Conservation (phyloP, 2,797 vertebrate species). For the Taenioides sp. region DNA sequence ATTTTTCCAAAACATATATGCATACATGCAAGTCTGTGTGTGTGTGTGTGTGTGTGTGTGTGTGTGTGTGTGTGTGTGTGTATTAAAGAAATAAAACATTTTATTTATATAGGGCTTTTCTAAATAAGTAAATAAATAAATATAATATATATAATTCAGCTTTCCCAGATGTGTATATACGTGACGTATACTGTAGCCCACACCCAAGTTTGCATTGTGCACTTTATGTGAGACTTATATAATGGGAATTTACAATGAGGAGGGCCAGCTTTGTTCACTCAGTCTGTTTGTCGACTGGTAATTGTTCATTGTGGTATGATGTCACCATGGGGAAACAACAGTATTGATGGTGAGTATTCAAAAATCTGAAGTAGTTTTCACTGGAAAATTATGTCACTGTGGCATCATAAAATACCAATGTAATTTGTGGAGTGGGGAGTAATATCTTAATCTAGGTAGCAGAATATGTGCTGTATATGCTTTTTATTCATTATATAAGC, state of each 20-base stretch:
- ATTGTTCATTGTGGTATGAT: not conserved
- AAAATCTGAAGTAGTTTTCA: not conserved
- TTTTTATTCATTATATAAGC: not conserved
- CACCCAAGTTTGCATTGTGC: conserved; percentile 18
- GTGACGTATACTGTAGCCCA: not conserved
- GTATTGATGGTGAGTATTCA: too few species aligned
- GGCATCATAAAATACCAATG: not conserved
- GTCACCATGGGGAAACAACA: not conserved
- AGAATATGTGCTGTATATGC: not conserved
- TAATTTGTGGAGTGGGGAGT: not conserved
- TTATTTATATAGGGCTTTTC: too few species aligned
- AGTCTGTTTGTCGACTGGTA: conserved; percentile 17
- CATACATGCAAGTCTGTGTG: too few species aligned
- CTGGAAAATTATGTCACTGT: not conserved
- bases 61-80: too few species aligned
- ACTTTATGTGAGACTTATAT: not conserved
- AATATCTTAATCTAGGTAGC: not conserved
- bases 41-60: too few species aligned
- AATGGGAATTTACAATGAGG: conserved; percentile 37
- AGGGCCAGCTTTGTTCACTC: not conserved
- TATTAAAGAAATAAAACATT: too few species aligned
- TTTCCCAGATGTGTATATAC: not conserved
- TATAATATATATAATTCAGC: too few species aligned
- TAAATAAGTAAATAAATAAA: too few species aligned
- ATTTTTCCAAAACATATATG: too few species aligned